Evolutionary conservation across 2,797 vertebrate genomes (phyloP).

Genomic region (Syngnathus acus): DNA sequence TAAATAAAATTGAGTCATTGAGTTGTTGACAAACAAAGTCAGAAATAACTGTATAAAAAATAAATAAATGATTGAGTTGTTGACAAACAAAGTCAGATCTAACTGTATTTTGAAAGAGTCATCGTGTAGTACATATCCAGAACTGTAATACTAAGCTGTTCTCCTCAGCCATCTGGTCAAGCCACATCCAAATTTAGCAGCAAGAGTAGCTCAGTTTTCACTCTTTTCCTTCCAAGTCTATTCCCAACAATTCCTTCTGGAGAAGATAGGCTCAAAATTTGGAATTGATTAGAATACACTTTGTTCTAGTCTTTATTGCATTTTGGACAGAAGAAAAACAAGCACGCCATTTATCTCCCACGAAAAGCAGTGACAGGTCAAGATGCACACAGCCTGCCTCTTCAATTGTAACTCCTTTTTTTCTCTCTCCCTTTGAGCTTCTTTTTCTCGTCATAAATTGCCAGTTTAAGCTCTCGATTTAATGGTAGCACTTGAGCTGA

Average conservation of each 20-base stretch:
- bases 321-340: constrained; percentile 19
- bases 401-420: constrained; percentile 13
- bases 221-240: constrained; percentile 32
- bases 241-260: constrained; percentile 27
- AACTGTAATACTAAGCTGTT: constrained; percentile 37
- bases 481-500: constrained; percentile 18
- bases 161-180: constrained; percentile 51
- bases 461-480: constrained; percentile 29
- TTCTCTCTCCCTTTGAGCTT: constrained; percentile 13
- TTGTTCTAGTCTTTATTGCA: constrained; percentile 10
- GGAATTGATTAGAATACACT: constrained; percentile 23
- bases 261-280: constrained; percentile 39
- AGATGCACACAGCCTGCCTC: not conserved
- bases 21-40: too few relatives aligned
- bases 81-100: not conserved
- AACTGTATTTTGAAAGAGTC: not conserved
- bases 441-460: constrained; percentile 15
- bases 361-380: constrained; percentile 15
- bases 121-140: constrained; percentile 9
- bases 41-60: too few relatives aligned
- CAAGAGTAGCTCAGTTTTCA: constrained; percentile 38
- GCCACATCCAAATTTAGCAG: constrained; percentile 55
- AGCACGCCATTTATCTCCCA: constrained; percentile 17
- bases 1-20: too few relatives aligned
- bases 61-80: not conserved